phyloP scores from a whole-genome alignment of 2,797 vertebrate genomes.

The Pseudotriccus pelzelni region DNA sequence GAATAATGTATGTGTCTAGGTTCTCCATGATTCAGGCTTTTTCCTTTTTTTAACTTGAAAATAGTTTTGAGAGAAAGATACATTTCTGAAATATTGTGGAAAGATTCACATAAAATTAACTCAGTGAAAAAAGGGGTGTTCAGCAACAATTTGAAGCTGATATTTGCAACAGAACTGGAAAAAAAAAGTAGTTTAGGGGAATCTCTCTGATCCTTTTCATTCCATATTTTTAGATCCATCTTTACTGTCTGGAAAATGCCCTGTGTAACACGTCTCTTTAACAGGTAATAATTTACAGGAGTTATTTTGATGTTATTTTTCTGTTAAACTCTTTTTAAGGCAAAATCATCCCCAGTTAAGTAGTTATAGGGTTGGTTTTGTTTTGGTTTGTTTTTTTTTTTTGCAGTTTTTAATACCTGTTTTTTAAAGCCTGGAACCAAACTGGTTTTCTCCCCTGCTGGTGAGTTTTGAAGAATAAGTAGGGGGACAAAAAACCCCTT shows the following conservation, averaged over 20 bases:
- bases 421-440: not conserved
- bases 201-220: not conserved
- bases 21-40: not conserved
- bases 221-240: not conserved
- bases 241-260: not conserved
- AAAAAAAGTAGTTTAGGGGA: not conserved
- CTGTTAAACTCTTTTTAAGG: not conserved
- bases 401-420: not conserved
- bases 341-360: not conserved
- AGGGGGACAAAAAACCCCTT: not conserved
- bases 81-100: not conserved
- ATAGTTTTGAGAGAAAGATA: constrained; percentile 37
- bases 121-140: not conserved
- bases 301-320: not conserved
- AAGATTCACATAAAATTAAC: not conserved
- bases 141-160: not conserved
- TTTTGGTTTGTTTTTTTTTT: not conserved
- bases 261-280: not conserved
- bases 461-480: not conserved
- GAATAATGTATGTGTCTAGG: not conserved
- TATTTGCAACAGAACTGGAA: not conserved
- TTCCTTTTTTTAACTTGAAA: not conserved
- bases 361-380: not conserved
- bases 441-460: not conserved
- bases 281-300: not conserved